Percentiles rank a stretch among this genome's conserved stretches.
Evolutionary conservation across 2,888 invertebrate genomes (phyloP).

Genomic region (Tuberolachnus salignus): DNA sequence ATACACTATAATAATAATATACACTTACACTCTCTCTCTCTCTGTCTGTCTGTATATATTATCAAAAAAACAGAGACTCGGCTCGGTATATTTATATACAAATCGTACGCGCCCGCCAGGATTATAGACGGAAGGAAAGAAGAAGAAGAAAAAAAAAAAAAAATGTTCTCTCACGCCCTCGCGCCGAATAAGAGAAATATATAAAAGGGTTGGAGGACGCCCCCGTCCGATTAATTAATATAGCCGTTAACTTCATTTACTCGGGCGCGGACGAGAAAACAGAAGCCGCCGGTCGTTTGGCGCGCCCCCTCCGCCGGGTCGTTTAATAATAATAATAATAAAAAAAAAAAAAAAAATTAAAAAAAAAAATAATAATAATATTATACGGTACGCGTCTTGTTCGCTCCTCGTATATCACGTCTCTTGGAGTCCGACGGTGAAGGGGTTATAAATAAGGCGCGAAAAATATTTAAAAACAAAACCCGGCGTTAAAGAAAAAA

Average conservation of each 20-base stretch:
- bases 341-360: no score
- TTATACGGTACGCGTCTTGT: no score
- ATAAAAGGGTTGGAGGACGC: conserved; percentile 50
- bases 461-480: no score
- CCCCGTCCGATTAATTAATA: conserved; percentile 53
- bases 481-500: no score
- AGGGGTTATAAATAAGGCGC: neutral
- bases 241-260: conserved; percentile 55
- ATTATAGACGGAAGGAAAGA: neutral
- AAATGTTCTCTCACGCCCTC: conserved; percentile 42
- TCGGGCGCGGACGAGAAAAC: conserved; percentile 49
- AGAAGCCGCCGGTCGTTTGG: conserved; percentile 7
- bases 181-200: conserved; percentile 31
- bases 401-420: conserved; percentile 9
- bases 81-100: conserved; percentile 15
- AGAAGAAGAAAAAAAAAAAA: neutral
- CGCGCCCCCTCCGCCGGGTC: neutral
- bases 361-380: no score
- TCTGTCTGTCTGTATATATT: no score
- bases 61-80: neutral
- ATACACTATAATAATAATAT: no score
- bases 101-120: neutral
- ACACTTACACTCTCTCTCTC: no score
- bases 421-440: conserved; percentile 25
- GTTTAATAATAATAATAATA: no score